These are phyloP conservation scores for Zoanthus solanderi DNA, from an alignment of 92 coral and sea anemone species.

Conservation along the genomic window DNA sequence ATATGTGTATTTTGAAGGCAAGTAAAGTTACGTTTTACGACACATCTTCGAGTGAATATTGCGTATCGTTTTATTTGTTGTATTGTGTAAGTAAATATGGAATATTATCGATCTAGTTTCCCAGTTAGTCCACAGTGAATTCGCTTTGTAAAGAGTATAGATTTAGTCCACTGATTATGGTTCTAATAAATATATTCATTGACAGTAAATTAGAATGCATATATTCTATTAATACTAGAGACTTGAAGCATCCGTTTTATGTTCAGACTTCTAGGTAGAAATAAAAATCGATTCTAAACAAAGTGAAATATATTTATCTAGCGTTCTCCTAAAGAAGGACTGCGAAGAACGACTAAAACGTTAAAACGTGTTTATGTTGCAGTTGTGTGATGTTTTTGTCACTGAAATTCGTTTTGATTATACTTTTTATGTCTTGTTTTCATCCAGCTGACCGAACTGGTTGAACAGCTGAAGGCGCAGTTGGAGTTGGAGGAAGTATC, in stretches of 20 bases:
- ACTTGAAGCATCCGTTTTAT: neutral
- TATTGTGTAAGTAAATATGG: neutral
- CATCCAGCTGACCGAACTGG: conserved; percentile 89
- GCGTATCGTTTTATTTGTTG: conserved; percentile 3
- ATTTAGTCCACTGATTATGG: neutral
- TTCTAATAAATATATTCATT: neutral
- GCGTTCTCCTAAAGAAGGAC: neutral
- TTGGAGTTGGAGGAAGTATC: conserved; percentile 97
- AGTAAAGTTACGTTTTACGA: conserved; percentile 45
- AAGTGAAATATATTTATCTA: neutral
- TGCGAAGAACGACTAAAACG: neutral
- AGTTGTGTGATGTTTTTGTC: neutral
- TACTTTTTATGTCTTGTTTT: conserved; percentile 51
- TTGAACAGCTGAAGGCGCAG: conserved; percentile 93
- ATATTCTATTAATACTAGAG: neutral
- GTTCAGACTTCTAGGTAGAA: conserved; percentile 13
- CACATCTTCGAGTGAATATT: conserved; percentile 28
- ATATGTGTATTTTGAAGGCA: conserved; percentile 82
- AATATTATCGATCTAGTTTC: conserved; percentile 14
- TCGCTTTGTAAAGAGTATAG: neutral
- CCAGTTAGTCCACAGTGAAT: neutral
- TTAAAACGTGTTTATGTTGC: conserved; percentile 3
- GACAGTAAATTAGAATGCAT: conserved; percentile 26
- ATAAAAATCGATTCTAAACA: neutral
- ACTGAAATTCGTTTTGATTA: neutral